Evolutionary conservation across 1,140 invertebrate genomes (phyloP), one percentile per base, ranked within the genome.

Genomic region (Diabrotica undecimpunctata): DNA sequence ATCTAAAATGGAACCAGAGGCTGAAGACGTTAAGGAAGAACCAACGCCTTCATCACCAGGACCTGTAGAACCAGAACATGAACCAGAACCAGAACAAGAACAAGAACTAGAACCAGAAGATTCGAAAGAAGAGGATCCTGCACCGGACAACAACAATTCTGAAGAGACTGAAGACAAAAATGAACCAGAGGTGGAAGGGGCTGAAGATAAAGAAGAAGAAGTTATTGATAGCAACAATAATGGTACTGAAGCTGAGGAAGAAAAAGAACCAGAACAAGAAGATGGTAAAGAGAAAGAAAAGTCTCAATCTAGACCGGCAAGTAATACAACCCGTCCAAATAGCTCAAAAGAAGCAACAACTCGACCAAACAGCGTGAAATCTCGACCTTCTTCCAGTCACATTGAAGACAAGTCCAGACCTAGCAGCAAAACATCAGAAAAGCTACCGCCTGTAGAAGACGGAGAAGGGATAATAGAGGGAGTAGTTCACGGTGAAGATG

Each of bases 401-500:
- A 46, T 35, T 41, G 54, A 64, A 14, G 13, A 25, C 59, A 54
- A 36, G 10, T 46, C 14, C 10, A 60, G 66, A 64, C 66, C 66
- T 7, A 66, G 61, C 56, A 66, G 64, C 41, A 58, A 60, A 64
- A 50, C 35, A 10, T 11, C 36, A 7, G 55, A 36, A 57, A 57
- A 54, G 13, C 9, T 25, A 11, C 53, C 53, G 76, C 77, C 72
- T 67, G 77, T 79, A 66, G 77, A 62, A 36, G 69, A 69, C 64
- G 67, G 65, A 58, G 70, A 71, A 68, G 63, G 62, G 12, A 60
- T 71, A n/a, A 71, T 71, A 38, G 70, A 71, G 68, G 70, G 86
- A 67, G 79, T 88, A 68, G 82, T 88, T 54, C 84, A 83, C 69
- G 85, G 84, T 63, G 85, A 85, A 73, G 80, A 86, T 64, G 87